Conservation (phyloP, 2,797 vertebrate genomes). For the Kryptopterus vitreolus region DNA sequence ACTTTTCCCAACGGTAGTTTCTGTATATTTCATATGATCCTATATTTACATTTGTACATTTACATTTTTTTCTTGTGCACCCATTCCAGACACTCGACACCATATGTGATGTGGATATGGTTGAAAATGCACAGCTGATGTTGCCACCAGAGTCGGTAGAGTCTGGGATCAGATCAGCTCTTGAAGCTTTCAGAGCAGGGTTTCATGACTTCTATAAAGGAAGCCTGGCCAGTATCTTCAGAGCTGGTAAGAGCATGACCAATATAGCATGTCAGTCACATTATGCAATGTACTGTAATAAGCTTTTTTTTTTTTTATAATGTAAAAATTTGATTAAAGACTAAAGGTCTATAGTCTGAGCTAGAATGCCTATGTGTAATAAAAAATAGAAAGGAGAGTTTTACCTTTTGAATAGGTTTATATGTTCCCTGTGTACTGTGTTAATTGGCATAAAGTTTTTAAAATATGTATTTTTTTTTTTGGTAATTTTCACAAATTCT, state of each 20-base stretch:
- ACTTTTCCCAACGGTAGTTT: not conserved
- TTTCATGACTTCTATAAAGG: slow-evolving; percentile 65
- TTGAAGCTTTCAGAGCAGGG: slow-evolving; percentile 62
- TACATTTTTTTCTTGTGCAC: not conserved
- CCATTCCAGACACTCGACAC: slow-evolving; percentile 63
- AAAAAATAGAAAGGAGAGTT: not conserved
- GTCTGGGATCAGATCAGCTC: slow-evolving; percentile 56
- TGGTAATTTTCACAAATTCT: not conserved
- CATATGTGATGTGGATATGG: slow-evolving; percentile 48
- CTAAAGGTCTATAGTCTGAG: no score
- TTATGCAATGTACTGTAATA: not conserved
- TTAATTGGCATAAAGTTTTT: not conserved
- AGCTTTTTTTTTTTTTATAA: no score
- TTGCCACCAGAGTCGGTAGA: slow-evolving; percentile 53
- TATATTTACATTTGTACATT: not conserved
- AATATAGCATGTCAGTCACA: not conserved
- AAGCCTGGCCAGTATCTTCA: slow-evolving; percentile 62
- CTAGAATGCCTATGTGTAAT: not conserved
- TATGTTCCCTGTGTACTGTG: not conserved
- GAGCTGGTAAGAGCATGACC: slow-evolving; percentile 57
- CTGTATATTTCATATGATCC: not conserved
- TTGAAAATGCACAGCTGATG: slow-evolving; percentile 12
- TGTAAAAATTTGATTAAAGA: no score
- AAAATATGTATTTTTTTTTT: not conserved
- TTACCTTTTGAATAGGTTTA: not conserved